Percentiles rank a stretch among this genome's conserved stretches.
Conservation (phyloP, 2,888 invertebrate genomes). For the Callyntrura sp. region DNA sequence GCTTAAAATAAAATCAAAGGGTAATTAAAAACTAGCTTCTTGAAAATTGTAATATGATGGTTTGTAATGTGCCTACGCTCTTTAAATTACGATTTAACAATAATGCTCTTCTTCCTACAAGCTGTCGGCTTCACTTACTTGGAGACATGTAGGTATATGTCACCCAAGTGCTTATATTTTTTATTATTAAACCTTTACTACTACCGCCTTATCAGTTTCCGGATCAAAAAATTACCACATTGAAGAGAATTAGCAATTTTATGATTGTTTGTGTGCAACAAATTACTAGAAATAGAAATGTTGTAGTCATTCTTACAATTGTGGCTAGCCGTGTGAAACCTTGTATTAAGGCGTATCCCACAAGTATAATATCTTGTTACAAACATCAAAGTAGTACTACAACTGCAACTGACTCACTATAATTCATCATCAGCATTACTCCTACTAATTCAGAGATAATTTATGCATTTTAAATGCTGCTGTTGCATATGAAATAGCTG, state of each 20-base stretch:
- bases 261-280: constrained; percentile 1
- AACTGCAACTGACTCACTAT: no score
- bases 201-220: constrained; percentile 48
- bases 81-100: constrained; percentile 45
- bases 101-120: background rate
- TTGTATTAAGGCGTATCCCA: no score
- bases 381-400: no score
- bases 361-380: no score
- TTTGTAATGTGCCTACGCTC: background rate
- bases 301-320: no score
- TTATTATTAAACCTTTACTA: background rate
- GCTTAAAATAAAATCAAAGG: constrained; percentile 38
- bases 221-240: constrained; percentile 37
- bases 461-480: no score
- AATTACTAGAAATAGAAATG: no score
- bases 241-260: background rate
- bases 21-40: constrained; percentile 26
- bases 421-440: no score
- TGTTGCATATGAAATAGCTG: no score
- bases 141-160: background rate
- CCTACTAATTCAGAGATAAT: no score
- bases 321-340: no score
- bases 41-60: background rate
- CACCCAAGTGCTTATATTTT: background rate
- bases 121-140: background rate